These are phyloP conservation scores for Adineta ricciae DNA, from an alignment of 2,888 invertebrate species.

Conservation along the genomic window DNA sequence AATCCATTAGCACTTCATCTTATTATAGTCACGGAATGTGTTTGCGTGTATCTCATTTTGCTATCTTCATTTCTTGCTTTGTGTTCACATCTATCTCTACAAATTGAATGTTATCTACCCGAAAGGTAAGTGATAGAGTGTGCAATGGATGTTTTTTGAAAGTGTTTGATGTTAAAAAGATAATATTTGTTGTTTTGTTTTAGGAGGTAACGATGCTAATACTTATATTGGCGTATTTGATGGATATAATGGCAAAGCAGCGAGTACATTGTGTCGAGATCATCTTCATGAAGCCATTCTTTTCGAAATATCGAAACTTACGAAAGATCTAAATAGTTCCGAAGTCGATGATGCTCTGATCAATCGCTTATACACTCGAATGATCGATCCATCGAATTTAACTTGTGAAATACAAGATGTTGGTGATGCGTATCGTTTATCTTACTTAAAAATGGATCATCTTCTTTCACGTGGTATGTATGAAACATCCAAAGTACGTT, in stretches of 20 bases:
- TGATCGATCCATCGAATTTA: not conserved
- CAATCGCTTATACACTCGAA: not conserved
- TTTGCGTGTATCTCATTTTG: not conserved
- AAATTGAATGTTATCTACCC: not conserved
- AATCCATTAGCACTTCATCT: no score
- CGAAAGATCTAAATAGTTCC: not conserved
- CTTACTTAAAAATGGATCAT: slow-evolving; percentile 28
- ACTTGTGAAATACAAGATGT: not conserved
- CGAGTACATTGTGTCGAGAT: slow-evolving; percentile 24
- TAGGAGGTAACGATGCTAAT: slow-evolving; percentile 26
- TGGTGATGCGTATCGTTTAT: slow-evolving; percentile 22
- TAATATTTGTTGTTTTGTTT: no score
- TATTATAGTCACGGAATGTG: not conserved
- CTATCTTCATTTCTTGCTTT: not conserved
- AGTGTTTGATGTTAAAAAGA: no score
- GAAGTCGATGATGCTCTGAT: not conserved
- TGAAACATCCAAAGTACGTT: slow-evolving; percentile 29
- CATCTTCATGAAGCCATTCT: slow-evolving; percentile 31
- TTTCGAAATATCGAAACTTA: slow-evolving; percentile 10
- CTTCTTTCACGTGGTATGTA: slow-evolving; percentile 26
- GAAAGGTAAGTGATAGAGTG: not conserved
- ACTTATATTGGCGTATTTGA: slow-evolving; percentile 27
- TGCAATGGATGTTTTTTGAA: not conserved
- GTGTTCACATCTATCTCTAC: not conserved
- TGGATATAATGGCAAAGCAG: slow-evolving; percentile 28